These are phyloP conservation scores for Habroteleia sp. DNA, from an alignment of 2,888 invertebrate species.

Conservation along the genomic window DNA sequence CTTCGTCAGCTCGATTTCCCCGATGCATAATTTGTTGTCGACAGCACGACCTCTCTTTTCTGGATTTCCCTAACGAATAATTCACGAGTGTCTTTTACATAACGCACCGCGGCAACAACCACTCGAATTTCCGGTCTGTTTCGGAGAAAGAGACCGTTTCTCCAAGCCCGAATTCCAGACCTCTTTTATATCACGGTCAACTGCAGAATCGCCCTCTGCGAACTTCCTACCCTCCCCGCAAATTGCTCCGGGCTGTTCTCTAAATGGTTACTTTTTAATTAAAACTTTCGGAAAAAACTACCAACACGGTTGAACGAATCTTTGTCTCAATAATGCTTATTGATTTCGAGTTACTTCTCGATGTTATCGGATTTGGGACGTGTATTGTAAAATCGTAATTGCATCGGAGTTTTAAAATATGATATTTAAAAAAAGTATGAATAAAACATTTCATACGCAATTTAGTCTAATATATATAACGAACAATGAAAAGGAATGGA, in stretches of 20 bases:
- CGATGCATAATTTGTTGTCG: constrained; percentile 65
- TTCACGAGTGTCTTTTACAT: constrained; percentile 63
- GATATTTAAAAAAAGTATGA: too few species aligned
- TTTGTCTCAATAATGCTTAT: constrained; percentile 2
- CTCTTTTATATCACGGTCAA: constrained; percentile 53
- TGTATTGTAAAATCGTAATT: constrained; percentile 1
- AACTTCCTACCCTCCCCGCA: constrained; percentile 40
- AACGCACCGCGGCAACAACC: constrained; percentile 39
- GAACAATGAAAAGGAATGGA: too few species aligned
- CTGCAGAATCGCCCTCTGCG: constrained; percentile 27
- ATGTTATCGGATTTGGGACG: background rate
- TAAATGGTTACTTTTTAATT: constrained; percentile 72
- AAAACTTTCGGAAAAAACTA: constrained; percentile 67
- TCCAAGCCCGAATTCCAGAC: constrained; percentile 23
- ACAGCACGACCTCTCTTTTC: constrained; percentile 56
- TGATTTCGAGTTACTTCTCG: constrained; percentile 5
- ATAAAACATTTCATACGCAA: too few species aligned
- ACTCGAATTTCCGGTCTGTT: constrained; percentile 63
- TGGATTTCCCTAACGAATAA: constrained; percentile 65
- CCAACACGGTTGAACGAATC: constrained; percentile 3
- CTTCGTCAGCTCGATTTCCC: constrained; percentile 64
- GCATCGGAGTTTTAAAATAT: background rate
- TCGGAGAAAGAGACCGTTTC: constrained; percentile 26
- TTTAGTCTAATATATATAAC: too few species aligned
- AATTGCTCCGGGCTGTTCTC: constrained; percentile 56